phyloP scores from a whole-genome alignment of 2,797 vertebrate species.

The Pipistrellus pipistrellus region DNA sequence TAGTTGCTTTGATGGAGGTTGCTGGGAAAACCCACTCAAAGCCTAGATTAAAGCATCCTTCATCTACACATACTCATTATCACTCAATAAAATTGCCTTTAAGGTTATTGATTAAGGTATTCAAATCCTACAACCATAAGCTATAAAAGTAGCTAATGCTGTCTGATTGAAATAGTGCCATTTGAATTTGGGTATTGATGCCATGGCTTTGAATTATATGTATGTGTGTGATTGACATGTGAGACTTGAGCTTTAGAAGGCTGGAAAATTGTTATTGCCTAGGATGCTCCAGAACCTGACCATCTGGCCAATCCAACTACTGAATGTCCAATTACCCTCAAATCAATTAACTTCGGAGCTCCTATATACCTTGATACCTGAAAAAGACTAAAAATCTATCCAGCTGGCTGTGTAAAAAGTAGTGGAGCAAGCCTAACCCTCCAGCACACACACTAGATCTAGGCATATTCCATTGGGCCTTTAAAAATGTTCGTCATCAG shows the following conservation, averaged over 20 bases:
- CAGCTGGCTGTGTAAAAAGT: not conserved
- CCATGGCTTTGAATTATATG: not conserved
- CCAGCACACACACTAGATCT: not conserved
- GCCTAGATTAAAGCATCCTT: not conserved
- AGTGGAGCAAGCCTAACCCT: not conserved
- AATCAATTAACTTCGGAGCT: not conserved
- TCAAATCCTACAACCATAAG: not conserved
- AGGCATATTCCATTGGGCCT: not conserved
- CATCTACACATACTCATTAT: not conserved
- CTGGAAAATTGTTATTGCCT: not conserved
- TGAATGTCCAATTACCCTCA: not conserved
- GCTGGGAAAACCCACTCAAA: not conserved
- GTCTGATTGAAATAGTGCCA: not conserved
- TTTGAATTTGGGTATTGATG: not conserved
- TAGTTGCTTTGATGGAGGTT: not conserved
- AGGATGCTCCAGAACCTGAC: not conserved
- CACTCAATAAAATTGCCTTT: not conserved
- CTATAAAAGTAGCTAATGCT: not conserved
- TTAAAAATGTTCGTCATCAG: not conserved
- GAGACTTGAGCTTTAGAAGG: not conserved
- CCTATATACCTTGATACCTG: not conserved
- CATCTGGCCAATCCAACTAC: not conserved
- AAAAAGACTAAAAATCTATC: not conserved
- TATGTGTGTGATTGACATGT: not conserved
- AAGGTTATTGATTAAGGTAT: not conserved